Evolutionary conservation across 2,113 vertebrate genomes (phyloP).

Genomic region (Toxotes chatareus): DNA sequence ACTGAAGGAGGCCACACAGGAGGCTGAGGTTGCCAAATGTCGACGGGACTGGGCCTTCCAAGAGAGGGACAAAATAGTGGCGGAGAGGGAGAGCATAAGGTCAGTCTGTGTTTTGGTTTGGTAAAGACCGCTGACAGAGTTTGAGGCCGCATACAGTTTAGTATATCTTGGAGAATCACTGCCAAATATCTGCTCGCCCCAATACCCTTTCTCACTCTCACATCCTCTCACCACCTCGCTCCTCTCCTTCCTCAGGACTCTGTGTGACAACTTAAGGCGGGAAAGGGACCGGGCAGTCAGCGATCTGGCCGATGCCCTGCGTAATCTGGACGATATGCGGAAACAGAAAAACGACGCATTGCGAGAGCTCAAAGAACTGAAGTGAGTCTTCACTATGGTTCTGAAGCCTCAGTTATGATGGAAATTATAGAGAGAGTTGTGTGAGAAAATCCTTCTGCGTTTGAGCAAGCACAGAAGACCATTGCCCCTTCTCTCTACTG

Average conservation of each 20-base stretch:
- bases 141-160: background rate
- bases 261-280: conserved; percentile 94
- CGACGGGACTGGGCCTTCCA: conserved; percentile 98
- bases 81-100: conserved; percentile 97
- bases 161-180: background rate
- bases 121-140: background rate
- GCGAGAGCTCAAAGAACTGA: conserved; percentile 94
- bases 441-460: conserved; percentile 11
- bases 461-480: background rate
- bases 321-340: conserved; percentile 95
- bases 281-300: conserved; percentile 95
- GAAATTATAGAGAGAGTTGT: background rate
- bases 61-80: conserved; percentile 98
- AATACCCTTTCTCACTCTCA: background rate
- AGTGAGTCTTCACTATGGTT: conserved; percentile 81
- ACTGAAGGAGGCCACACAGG: conserved; percentile 95
- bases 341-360: conserved; percentile 94
- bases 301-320: conserved; percentile 93
- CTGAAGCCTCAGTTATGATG: background rate
- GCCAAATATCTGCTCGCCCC: background rate
- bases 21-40: conserved; percentile 97
- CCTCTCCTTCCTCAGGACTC: conserved; percentile 83
- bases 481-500: background rate
- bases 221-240: background rate
- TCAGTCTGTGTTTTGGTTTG: conserved; percentile 59